These are phyloP conservation scores for Brachyhypopomus occidentalis DNA, from an alignment of 2,113 vertebrate species.

Conservation along the genomic window DNA sequence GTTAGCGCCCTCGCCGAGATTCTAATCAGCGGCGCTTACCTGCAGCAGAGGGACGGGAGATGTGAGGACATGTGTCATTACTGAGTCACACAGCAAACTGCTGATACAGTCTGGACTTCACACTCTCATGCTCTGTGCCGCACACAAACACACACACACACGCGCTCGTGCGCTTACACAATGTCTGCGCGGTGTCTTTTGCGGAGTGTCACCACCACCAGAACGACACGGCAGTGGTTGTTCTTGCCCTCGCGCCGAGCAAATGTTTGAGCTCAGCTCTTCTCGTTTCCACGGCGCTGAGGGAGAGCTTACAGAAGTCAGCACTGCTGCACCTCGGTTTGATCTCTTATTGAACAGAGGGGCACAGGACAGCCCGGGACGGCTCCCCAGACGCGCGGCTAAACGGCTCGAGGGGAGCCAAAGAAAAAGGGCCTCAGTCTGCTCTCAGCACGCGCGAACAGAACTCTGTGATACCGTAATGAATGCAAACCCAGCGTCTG, in stretches of 20 bases:
- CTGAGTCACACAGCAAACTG: slow-evolving; percentile 47
- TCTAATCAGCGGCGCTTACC: slow-evolving; percentile 49
- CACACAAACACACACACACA: background rate
- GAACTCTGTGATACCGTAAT: background rate
- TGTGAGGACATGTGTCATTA: slow-evolving; percentile 53
- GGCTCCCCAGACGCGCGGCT: slow-evolving; percentile 29
- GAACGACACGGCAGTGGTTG: slow-evolving; percentile 22
- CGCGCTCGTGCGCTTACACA: background rate
- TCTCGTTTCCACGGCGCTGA: slow-evolving; percentile 23
- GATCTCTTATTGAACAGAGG: slow-evolving; percentile 41
- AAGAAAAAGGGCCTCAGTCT: background rate
- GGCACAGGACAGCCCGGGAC: slow-evolving; percentile 32
- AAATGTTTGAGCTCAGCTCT: slow-evolving; percentile 39
- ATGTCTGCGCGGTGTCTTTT: background rate
- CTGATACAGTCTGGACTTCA: slow-evolving; percentile 31
- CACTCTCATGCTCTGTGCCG: slow-evolving; percentile 26
- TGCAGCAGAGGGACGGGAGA: slow-evolving; percentile 44
- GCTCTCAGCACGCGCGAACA: background rate
- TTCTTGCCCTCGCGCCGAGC: slow-evolving; percentile 32
- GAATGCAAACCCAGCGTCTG: background rate
- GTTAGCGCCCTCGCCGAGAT: slow-evolving; percentile 44
- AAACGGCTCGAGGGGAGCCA: slow-evolving; percentile 2
- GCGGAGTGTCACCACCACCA: slow-evolving; percentile 5
- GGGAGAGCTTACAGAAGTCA: slow-evolving; percentile 41
- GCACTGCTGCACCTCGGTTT: slow-evolving; percentile 32